Conservation (phyloP, 2,888 invertebrate genomes). For the Zeuzera pyrina region DNA sequence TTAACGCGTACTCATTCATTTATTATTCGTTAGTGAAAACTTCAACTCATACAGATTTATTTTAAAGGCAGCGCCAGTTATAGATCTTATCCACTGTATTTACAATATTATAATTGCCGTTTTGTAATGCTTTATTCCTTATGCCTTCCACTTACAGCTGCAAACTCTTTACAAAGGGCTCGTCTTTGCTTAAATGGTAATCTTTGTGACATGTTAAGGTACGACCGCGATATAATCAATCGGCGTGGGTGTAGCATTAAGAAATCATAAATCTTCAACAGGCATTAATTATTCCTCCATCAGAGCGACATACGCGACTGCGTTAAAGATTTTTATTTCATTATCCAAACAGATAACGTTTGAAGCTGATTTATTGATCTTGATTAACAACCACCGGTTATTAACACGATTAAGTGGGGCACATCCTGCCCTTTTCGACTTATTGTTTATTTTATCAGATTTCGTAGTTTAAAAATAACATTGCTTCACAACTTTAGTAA, state of each 20-base stretch:
- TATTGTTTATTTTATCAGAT: too few relatives aligned
- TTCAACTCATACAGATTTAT: background rate
- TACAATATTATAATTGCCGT: conserved; percentile 18
- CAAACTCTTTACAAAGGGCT: conserved; percentile 5
- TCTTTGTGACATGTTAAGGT: conserved; percentile 22
- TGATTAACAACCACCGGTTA: conserved; percentile 11
- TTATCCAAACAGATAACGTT: conserved; percentile 44
- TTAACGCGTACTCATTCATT: too few relatives aligned
- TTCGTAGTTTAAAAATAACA: too few relatives aligned
- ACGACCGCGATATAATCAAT: conserved; percentile 31
- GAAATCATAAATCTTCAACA: conserved; percentile 50
- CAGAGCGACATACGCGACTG: conserved; percentile 26
- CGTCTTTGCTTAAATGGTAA: conserved; percentile 19
- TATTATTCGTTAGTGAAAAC: background rate
- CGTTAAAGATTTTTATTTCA: conserved; percentile 48
- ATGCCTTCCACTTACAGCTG: conserved; percentile 1
- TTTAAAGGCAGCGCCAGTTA: conserved; percentile 16
- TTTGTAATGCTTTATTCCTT: conserved; percentile 11
- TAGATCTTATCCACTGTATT: conserved; percentile 5
- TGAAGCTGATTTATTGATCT: conserved; percentile 51
- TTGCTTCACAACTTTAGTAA: too few relatives aligned
- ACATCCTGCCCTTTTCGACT: too few relatives aligned
- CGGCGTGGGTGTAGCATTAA: conserved; percentile 59
- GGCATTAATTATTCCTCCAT: conserved; percentile 51
- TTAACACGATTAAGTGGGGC: too few relatives aligned